A percentile compares a stretch with the other conserved stretches of the same genome.
These are phyloP conservation scores for Diadumene lineata DNA, from an alignment of 92 coral and sea anemone species.

Conservation along the genomic window DNA sequence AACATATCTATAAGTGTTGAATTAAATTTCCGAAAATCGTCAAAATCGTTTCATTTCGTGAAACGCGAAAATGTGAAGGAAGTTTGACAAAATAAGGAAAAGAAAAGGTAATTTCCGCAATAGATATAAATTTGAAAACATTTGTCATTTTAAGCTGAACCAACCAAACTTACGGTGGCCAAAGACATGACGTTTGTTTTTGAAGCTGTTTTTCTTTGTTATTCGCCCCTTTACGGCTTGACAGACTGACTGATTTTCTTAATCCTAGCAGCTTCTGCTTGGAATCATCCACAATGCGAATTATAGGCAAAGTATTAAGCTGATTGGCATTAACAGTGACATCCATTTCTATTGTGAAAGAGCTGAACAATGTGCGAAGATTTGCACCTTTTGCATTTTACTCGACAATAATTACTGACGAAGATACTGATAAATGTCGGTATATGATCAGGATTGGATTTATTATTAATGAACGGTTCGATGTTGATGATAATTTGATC, in stretches of 20 bases:
- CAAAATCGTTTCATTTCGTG: too few relatives aligned
- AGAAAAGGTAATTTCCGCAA: too few relatives aligned
- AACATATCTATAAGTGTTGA: too few relatives aligned
- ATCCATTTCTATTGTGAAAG: neutral
- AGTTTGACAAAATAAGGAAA: too few relatives aligned
- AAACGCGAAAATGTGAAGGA: too few relatives aligned
- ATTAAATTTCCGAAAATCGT: too few relatives aligned
- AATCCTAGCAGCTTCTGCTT: neutral
- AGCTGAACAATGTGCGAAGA: neutral
- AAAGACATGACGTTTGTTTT: conserved; percentile 11
- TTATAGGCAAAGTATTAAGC: neutral
- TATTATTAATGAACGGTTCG: neutral
- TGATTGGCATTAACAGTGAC: neutral
- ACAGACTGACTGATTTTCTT: conserved; percentile 7
- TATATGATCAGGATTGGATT: neutral
- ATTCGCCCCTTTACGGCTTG: neutral
- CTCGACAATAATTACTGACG: neutral
- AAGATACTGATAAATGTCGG: neutral
- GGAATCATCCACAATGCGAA: conserved; percentile 9
- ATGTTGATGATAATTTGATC: neutral
- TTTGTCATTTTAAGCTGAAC: too few relatives aligned
- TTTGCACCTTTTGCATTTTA: conserved; percentile 14
- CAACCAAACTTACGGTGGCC: conserved; percentile 24
- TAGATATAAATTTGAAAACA: too few relatives aligned
- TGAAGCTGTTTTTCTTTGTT: neutral